Conservation (phyloP, 2,797 vertebrate genomes). For the Saxicola maurus region DNA sequence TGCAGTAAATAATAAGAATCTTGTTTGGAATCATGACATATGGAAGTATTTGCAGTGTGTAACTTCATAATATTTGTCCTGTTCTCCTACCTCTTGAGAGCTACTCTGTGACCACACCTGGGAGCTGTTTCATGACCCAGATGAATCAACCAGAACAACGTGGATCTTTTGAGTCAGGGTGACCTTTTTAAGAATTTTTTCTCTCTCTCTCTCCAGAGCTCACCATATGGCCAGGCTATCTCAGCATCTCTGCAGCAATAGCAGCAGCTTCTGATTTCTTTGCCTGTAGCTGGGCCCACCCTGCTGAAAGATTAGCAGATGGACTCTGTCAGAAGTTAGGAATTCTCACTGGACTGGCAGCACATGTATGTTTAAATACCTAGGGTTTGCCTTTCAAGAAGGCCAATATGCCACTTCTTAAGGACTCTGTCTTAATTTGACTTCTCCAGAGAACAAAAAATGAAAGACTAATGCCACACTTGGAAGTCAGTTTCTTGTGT, state of each 20-base stretch:
- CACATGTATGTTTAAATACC: not conserved
- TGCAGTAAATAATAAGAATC: not conserved
- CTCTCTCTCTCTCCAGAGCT: not conserved
- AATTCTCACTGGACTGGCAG: not conserved
- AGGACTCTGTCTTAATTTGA: not conserved
- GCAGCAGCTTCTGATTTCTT: not conserved
- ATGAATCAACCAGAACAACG: not conserved
- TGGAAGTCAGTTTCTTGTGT: not conserved
- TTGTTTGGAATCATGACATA: not conserved
- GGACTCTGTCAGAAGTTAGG: not conserved
- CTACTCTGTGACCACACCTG: not conserved
- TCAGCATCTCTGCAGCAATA: not conserved
- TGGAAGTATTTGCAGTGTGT: not conserved
- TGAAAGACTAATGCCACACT: not conserved
- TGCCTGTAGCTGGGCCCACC: not conserved
- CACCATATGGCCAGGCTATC: not conserved
- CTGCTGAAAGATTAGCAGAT: not conserved
- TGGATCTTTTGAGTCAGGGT: not conserved
- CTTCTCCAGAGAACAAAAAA: not conserved
- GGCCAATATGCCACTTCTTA: not conserved
- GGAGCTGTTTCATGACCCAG: not conserved
- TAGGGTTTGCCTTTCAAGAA: not conserved
- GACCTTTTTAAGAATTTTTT: not conserved
- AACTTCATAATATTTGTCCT: not conserved
- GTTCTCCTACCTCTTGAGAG: not conserved